phyloP scores from a whole-genome alignment of 2,797 vertebrate species.

The Sebastes jordani region DNA sequence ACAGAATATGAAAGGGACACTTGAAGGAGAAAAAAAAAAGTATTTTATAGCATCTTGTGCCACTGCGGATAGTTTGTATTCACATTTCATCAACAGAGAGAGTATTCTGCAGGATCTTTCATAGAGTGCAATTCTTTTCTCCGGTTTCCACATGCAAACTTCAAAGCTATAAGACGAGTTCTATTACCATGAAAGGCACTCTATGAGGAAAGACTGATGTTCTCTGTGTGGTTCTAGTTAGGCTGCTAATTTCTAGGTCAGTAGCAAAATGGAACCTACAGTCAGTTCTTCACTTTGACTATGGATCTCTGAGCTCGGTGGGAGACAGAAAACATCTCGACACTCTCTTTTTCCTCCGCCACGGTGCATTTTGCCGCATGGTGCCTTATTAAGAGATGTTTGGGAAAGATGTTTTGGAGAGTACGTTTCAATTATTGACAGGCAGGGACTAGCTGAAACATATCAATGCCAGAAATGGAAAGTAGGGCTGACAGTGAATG shows the following conservation, averaged over 20 bases:
- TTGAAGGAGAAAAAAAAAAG: background rate
- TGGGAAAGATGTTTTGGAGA: slow-evolving; percentile 46
- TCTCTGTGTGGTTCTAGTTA: slow-evolving; percentile 1
- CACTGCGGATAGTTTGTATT: background rate
- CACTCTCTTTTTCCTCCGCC: slow-evolving; percentile 23
- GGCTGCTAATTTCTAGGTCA: slow-evolving; percentile 21
- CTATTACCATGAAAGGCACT: background rate
- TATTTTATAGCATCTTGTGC: background rate
- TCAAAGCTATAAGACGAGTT: background rate
- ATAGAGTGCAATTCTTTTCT: background rate
- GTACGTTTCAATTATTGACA: slow-evolving; percentile 62
- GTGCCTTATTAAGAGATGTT: slow-evolving; percentile 58
- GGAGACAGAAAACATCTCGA: slow-evolving; percentile 38
- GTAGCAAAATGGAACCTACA: slow-evolving; percentile 11
- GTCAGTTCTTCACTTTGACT: slow-evolving; percentile 18
- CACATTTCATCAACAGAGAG: background rate
- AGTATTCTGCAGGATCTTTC: background rate
- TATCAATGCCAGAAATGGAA: slow-evolving; percentile 46
- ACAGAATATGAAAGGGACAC: background rate
- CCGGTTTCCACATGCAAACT: background rate
- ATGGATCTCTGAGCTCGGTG: slow-evolving; percentile 1
- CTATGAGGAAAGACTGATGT: background rate
- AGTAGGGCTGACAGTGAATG: slow-evolving; percentile 40
- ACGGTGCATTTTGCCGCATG: slow-evolving; percentile 10
- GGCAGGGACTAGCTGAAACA: slow-evolving; percentile 35